A percentile compares a stretch with the other conserved stretches of the same genome.
Conservation (phyloP, 2,888 invertebrate species). For the Eristalis arbustorum region DNA sequence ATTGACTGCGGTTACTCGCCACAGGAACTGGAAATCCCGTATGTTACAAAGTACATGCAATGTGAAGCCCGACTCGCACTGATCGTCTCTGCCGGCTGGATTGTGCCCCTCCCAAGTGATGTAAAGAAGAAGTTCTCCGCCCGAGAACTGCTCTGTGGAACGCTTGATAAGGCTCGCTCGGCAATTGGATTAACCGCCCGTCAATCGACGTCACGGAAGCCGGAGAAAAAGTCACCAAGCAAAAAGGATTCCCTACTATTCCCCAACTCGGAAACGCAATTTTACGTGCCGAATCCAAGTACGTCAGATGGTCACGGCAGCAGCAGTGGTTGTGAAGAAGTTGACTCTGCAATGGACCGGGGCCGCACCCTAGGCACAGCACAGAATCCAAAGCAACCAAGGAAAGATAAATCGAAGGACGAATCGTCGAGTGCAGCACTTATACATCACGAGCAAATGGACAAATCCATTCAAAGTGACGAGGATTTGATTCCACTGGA, state of each 20-base stretch:
- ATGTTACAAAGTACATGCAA: conserved; percentile 73
- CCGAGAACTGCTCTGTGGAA: conserved; percentile 73
- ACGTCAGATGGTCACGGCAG: conserved; percentile 57
- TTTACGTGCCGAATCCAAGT: conserved; percentile 63
- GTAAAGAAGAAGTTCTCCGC: conserved; percentile 73
- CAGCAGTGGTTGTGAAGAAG: conserved; percentile 59
- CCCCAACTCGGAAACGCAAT: conserved; percentile 54
- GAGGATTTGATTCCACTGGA: conserved; percentile 65
- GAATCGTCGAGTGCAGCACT: conserved; percentile 33
- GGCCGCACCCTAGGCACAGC: conserved; percentile 56
- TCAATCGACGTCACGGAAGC: conserved; percentile 49
- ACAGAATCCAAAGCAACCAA: conserved; percentile 54
- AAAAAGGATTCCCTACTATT: conserved; percentile 57
- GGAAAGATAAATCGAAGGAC: conserved; percentile 62
- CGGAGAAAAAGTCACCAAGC: conserved; percentile 52
- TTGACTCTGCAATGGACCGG: conserved; percentile 64
- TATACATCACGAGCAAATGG: conserved; percentile 40
- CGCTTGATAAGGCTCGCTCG: conserved; percentile 73
- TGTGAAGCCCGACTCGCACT: conserved; percentile 74
- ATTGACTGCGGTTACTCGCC: conserved; percentile 75
- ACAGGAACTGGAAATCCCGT: conserved; percentile 74
- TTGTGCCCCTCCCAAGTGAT: conserved; percentile 72
- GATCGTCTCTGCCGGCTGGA: conserved; percentile 76
- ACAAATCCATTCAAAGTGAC: conserved; percentile 63
- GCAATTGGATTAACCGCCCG: conserved; percentile 71